These are phyloP conservation scores for Aplodontia rufa DNA, from an alignment of 2,113 vertebrate species.

Conservation along the genomic window DNA sequence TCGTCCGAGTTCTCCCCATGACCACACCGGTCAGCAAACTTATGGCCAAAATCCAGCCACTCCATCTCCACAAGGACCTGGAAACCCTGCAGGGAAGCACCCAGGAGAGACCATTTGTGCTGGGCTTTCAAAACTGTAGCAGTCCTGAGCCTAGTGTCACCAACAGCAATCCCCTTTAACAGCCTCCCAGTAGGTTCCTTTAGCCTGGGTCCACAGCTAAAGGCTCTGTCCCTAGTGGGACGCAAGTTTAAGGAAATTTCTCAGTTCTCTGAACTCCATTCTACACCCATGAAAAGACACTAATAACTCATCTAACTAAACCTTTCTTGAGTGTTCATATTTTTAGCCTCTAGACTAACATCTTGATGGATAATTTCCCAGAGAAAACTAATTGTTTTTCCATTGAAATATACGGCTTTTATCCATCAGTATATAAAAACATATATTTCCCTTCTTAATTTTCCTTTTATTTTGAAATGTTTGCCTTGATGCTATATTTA, in stretches of 20 bases:
- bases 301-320: background rate
- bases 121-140: background rate
- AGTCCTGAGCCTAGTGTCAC: background rate
- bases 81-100: slow-evolving; percentile 90
- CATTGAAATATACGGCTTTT: too few species aligned
- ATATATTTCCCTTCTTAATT: background rate
- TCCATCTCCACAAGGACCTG: slow-evolving; percentile 98
- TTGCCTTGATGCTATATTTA: slow-evolving; percentile 16
- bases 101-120: background rate
- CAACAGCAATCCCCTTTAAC: background rate
- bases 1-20: slow-evolving; percentile 97
- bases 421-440: slow-evolving; percentile 35
- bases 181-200: background rate
- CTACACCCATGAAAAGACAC: background rate
- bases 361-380: too few species aligned
- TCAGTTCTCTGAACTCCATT: background rate
- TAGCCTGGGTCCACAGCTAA: background rate
- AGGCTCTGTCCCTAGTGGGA: background rate
- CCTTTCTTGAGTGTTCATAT: background rate
- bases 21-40: slow-evolving; percentile 98
- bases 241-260: background rate
- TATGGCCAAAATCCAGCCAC: slow-evolving; percentile 99
- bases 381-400: too few species aligned
- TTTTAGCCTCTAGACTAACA: background rate
- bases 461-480: slow-evolving; percentile 30